These are phyloP conservation scores for Aplidium turbinatum DNA, from an alignment of 23 tunicate species.

Conservation along the genomic window DNA sequence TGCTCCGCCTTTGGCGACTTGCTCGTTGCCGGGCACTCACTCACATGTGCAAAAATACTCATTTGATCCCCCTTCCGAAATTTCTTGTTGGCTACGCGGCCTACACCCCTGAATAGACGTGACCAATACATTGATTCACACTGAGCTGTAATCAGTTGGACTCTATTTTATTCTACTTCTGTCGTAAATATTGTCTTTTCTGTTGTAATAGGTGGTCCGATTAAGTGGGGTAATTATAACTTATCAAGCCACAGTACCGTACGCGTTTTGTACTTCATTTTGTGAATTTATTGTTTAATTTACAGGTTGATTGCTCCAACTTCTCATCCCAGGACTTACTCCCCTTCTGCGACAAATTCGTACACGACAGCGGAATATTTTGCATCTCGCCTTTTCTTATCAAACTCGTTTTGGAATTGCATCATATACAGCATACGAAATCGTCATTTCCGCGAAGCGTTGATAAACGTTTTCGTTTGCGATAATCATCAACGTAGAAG, in stretches of 20 bases:
- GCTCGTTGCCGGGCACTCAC: no score
- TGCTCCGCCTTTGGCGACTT: no score
- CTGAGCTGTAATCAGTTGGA: background rate
- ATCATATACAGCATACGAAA: conserved; percentile 90
- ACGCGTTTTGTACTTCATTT: no score
- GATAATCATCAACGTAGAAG: conserved; percentile 27
- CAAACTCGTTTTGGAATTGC: conserved; percentile 93
- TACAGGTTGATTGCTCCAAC: conserved; percentile 20
- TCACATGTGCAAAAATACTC: no score
- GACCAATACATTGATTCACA: no score
- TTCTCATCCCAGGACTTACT: conserved; percentile 19
- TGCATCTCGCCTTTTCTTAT: conserved; percentile 55
- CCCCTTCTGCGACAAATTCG: conserved; percentile 13
- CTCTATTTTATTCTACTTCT: background rate
- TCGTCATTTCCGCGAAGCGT: conserved; percentile 68
- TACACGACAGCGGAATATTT: conserved; percentile 48
- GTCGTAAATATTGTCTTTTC: no score
- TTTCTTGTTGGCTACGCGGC: no score
- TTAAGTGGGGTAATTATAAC: no score
- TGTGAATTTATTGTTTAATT: background rate
- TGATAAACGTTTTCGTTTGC: conserved; percentile 50
- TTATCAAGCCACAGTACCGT: no score
- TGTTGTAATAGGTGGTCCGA: no score
- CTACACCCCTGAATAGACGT: no score
- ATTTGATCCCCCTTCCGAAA: no score